Conservation (phyloP, 2,888 invertebrate species). For the Drosophila acutilabella region DNA sequence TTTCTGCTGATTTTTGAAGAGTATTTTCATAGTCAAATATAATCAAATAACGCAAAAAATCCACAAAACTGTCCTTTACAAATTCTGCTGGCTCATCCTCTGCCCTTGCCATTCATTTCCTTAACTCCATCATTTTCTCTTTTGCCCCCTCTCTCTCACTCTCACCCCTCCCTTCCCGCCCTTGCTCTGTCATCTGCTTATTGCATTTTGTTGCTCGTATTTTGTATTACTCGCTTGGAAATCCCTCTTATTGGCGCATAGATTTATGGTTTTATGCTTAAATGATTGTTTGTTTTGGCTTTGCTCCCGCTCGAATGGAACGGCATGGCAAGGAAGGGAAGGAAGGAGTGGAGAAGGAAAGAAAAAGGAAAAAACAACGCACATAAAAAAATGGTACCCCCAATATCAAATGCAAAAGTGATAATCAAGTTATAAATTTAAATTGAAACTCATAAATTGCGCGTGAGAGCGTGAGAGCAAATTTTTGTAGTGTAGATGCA, state of each 20-base stretch:
- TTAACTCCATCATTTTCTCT: background rate
- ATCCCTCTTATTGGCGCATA: conserved; percentile 61
- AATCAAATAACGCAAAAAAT: background rate
- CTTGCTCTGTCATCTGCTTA: conserved; percentile 4
- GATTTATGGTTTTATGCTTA: conserved; percentile 72
- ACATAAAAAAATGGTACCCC: conserved; percentile 24
- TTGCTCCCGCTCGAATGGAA: background rate
- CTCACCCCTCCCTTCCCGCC: background rate
- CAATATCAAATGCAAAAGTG: conserved; percentile 56
- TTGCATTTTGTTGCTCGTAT: conserved; percentile 26
- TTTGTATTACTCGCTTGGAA: conserved; percentile 37
- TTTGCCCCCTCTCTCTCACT: background rate
- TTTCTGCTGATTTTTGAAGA: background rate
- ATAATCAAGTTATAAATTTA: conserved; percentile 73
- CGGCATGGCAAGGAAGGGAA: background rate
- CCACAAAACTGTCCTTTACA: conserved; percentile 13
- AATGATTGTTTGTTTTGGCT: conserved; percentile 59
- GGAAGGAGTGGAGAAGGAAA: background rate
- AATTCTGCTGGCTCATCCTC: conserved; percentile 46
- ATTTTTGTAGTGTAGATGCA: conserved; percentile 15
- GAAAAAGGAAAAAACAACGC: background rate
- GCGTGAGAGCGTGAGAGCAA: conserved; percentile 21
- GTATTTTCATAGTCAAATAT: conserved; percentile 19
- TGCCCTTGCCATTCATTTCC: conserved; percentile 9
- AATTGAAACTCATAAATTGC: conserved; percentile 65